Conservation (phyloP, 1,140 invertebrate genomes). For the Bombus vancouverensis region DNA sequence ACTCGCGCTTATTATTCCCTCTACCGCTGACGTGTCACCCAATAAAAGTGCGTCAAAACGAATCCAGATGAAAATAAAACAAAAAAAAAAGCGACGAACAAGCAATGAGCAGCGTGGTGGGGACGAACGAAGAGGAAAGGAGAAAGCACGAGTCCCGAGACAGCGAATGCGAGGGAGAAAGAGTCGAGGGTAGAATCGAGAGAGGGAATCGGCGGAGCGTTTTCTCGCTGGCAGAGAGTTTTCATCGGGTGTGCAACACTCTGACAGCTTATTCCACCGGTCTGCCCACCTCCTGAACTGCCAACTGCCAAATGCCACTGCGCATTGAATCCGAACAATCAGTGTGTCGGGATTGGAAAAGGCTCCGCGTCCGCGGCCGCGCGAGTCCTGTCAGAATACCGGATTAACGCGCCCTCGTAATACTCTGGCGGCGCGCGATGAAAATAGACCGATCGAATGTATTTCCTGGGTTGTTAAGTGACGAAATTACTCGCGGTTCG, state of each 20-base stretch:
- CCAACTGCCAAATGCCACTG: conserved; percentile 74
- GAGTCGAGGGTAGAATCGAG: conserved; percentile 16
- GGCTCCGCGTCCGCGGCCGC: conserved; percentile 52
- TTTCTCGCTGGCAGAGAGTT: conserved; percentile 69
- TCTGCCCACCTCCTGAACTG: conserved; percentile 65
- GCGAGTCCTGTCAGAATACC: conserved; percentile 64
- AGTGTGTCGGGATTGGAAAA: conserved; percentile 77
- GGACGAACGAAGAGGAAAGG: background rate
- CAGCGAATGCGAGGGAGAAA: background rate
- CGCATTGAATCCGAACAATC: conserved; percentile 79
- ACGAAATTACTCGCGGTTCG: conserved; percentile 41
- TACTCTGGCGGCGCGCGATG: conserved; percentile 59
- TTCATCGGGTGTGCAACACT: conserved; percentile 63
- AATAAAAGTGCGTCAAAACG: conserved; percentile 54
- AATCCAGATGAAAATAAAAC: conserved; percentile 43
- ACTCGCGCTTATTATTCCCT: conserved; percentile 61
- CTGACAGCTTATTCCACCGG: conserved; percentile 78
- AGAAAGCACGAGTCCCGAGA: background rate
- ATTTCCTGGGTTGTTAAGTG: conserved; percentile 49
- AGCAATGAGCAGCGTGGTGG: background rate
- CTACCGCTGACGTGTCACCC: conserved; percentile 34
- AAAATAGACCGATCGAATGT: conserved; percentile 62
- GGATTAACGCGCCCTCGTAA: conserved; percentile 75
- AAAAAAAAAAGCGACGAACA: conserved; percentile 1
- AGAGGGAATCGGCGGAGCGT: conserved; percentile 48